Conservation (phyloP, 92 coral and sea anemone genomes). For the Phenganax subtilis region DNA sequence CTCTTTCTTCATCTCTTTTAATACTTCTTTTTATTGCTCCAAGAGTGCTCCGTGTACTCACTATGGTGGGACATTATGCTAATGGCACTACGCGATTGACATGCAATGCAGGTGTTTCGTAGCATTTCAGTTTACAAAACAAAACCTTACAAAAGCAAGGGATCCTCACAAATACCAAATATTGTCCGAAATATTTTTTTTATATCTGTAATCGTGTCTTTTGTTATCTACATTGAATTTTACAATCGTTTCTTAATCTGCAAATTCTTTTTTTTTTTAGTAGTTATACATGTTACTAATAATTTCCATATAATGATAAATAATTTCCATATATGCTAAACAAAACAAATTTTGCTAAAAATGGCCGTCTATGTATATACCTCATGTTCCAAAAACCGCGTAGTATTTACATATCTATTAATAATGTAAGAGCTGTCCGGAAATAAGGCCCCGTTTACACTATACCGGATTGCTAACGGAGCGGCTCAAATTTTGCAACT, state of each 20-base stretch:
- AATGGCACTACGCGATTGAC: background rate
- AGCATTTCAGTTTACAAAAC: background rate
- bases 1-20: background rate
- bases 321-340: slow-evolving; percentile 23
- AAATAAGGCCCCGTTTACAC: too few species aligned
- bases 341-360: slow-evolving; percentile 4
- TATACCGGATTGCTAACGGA: too few species aligned
- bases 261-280: background rate
- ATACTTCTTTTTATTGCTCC: background rate
- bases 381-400: background rate
- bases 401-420: too few species aligned
- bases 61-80: slow-evolving; percentile 9
- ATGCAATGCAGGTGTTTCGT: slow-evolving; percentile 23
- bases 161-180: background rate
- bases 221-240: background rate
- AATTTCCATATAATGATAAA: slow-evolving; percentile 6
- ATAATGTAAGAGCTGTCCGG: too few species aligned
- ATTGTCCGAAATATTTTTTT: background rate
- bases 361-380: slow-evolving; percentile 14
- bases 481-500: too few species aligned
- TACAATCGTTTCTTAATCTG: background rate
- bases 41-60: background rate
- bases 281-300: background rate
- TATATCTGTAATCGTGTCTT: background rate
- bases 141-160: background rate